phyloP scores from a whole-genome alignment of 2,797 vertebrate species.

The Muraenolepis orangiensis region DNA sequence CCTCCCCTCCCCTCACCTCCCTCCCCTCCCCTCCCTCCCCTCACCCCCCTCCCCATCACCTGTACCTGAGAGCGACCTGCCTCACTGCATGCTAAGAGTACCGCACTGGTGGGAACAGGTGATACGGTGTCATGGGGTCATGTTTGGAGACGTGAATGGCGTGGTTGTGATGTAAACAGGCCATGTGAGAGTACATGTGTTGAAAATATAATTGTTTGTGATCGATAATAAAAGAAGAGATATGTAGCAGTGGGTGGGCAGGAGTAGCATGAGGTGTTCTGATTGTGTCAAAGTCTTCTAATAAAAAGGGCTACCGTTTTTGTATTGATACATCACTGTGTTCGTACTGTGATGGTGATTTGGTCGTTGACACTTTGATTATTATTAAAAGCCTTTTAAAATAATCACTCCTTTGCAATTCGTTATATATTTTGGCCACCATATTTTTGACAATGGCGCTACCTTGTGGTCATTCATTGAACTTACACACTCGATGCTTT shows the following conservation, averaged over 20 bases:
- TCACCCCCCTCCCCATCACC: too few relatives aligned
- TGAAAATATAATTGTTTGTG: constrained; percentile 47
- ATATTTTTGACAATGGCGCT: constrained; percentile 53
- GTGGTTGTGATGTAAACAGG: constrained; percentile 60
- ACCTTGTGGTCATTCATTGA: constrained; percentile 45
- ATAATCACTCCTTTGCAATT: constrained; percentile 29
- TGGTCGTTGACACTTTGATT: constrained; percentile 37
- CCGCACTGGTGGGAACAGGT: constrained; percentile 72
- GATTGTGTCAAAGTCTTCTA: constrained; percentile 58
- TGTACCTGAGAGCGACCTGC: too few relatives aligned
- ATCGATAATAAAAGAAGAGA: constrained; percentile 40
- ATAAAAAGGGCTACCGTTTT: constrained; percentile 76
- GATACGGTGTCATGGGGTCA: constrained; percentile 50
- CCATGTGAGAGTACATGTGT: constrained; percentile 59
- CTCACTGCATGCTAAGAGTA: too few relatives aligned
- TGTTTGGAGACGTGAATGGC: constrained; percentile 49
- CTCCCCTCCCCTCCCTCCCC: too few relatives aligned
- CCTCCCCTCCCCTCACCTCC: too few relatives aligned
- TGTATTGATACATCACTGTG: constrained; percentile 57
- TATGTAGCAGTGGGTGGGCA: constrained; percentile 74
- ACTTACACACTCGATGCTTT: background rate
- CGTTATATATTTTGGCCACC: constrained; percentile 9
- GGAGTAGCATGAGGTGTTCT: constrained; percentile 70
- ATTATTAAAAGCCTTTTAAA: constrained; percentile 65
- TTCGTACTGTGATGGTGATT: constrained; percentile 44